phyloP scores from a whole-genome alignment of 1,140 invertebrate genomes.

The Brachionus sp. region DNA sequence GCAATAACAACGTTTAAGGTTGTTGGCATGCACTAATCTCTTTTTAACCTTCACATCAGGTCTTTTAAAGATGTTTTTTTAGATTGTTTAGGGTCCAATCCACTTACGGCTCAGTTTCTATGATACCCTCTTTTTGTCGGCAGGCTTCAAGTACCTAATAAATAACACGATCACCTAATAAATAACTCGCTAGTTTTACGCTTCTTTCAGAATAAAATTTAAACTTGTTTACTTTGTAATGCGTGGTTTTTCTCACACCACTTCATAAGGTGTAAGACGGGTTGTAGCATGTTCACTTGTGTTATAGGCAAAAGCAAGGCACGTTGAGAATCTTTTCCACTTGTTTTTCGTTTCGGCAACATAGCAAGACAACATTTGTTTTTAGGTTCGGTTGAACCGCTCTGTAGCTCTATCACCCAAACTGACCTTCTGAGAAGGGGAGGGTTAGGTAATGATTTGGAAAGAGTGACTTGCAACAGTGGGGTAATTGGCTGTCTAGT shows the following conservation, averaged over 20 bases:
- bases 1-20: not conserved
- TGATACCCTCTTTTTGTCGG: not conserved
- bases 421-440: not conserved
- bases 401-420: constrained; percentile 51
- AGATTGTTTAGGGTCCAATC: not conserved
- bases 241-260: not conserved
- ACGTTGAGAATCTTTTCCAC: not conserved
- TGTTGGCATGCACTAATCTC: not conserved
- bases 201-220: not conserved
- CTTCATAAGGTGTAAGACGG: not conserved
- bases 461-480: not conserved
- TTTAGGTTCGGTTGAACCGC: constrained; percentile 51
- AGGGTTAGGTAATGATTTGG: not conserved
- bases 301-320: not conserved
- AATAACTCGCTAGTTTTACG: not conserved
- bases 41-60: not conserved
- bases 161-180: not conserved
- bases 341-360: not conserved
- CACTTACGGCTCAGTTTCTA: not conserved
- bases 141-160: not conserved
- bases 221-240: not conserved
- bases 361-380: not conserved
- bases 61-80: not conserved
- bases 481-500: not conserved
- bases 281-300: not conserved